Conservation (phyloP, 2,888 invertebrate genomes). For the Drosophila borborema region DNA sequence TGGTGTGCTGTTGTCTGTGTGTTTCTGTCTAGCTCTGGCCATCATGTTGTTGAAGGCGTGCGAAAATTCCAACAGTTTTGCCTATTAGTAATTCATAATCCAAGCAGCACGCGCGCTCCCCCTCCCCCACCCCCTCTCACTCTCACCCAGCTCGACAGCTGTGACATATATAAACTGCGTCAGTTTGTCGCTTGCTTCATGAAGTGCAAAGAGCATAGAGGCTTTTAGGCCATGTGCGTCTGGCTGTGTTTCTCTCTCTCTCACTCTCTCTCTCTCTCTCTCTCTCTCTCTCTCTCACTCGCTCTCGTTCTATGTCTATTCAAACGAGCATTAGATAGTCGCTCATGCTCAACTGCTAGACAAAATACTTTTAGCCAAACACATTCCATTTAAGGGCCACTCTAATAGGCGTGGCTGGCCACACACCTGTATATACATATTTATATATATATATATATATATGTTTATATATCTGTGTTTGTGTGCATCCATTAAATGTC, state of each 20-base stretch:
- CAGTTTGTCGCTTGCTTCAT: conserved; percentile 6
- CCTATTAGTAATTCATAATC: conserved; percentile 78
- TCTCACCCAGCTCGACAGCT: neutral
- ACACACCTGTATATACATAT: neutral
- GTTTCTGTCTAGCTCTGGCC: conserved; percentile 3
- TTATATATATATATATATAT: neutral
- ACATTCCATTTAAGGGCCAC: neutral
- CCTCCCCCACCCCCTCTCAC: neutral
- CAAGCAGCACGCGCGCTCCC: conserved; percentile 31
- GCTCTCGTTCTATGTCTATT: neutral
- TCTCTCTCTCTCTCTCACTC: neutral
- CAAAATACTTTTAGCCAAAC: neutral
- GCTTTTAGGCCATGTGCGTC: neutral
- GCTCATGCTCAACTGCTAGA: neutral
- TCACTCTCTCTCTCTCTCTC: neutral
- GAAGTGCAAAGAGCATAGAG: conserved; percentile 2
- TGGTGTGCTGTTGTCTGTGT: neutral
- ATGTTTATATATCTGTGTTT: neutral
- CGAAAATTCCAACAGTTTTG: conserved; percentile 72
- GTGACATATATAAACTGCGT: conserved; percentile 5
- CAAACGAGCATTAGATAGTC: neutral
- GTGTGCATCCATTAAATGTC: conserved; percentile 33
- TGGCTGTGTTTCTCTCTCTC: neutral
- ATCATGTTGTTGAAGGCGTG: conserved; percentile 55
- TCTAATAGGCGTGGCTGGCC: neutral